Evolutionary conservation across 2,888 invertebrate genomes (phyloP).

Genomic region (Rotaria magnacalcarata): DNA sequence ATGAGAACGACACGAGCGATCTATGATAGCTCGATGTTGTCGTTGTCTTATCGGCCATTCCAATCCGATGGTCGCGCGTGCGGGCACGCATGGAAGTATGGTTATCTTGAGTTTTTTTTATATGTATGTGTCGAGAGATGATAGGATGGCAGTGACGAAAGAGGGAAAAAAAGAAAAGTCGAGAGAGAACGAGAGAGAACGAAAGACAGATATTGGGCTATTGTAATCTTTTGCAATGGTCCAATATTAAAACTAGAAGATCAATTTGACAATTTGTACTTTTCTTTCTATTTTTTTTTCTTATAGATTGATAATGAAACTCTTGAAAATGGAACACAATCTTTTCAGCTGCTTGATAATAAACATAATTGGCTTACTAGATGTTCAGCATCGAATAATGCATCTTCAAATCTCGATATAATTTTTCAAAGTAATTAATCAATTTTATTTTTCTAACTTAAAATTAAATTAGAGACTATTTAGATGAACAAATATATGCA

Average conservation of each 20-base stretch:
- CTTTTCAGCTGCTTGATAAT: not conserved
- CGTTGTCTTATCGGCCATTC: conserved; percentile 31
- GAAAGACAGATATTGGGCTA: not conserved
- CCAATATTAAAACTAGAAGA: not conserved
- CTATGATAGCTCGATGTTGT: conserved; percentile 4
- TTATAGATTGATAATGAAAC: not conserved
- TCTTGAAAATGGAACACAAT: not conserved
- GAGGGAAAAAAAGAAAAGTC: not conserved
- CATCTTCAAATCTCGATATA: not conserved
- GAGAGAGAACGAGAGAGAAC: too few species aligned
- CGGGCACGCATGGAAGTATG: conserved; percentile 18
- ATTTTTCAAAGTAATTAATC: not conserved
- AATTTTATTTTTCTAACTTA: too few species aligned
- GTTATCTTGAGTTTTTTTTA: conserved; percentile 13
- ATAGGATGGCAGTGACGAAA: conserved; percentile 19
- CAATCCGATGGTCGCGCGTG: conserved; percentile 31
- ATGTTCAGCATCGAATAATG: not conserved
- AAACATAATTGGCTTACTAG: not conserved
- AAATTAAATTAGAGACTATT: not conserved
- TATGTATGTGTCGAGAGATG: conserved; percentile 13
- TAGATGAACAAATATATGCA: not conserved
- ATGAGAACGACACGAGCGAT: conserved; percentile 28
- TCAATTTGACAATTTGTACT: not conserved
- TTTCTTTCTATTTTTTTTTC: not conserved
- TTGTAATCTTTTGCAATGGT: not conserved